Evolutionary conservation across 2,113 vertebrate genomes (phyloP).

Genomic region (Megalops atlanticus): DNA sequence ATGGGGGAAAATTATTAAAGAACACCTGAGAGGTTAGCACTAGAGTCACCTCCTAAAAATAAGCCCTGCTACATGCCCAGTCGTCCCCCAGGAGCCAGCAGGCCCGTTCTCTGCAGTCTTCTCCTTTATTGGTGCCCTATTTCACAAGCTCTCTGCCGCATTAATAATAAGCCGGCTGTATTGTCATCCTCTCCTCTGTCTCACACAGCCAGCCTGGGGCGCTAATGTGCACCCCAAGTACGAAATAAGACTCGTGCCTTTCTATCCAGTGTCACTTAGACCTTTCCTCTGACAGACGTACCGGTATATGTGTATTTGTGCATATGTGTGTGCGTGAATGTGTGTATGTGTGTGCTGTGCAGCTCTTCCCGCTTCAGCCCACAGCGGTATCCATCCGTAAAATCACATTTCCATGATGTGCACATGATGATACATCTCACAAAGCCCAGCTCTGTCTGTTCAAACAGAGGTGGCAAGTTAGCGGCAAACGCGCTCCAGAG

Average conservation of each 20-base stretch:
- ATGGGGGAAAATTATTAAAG: conserved; percentile 27
- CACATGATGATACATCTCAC: not conserved
- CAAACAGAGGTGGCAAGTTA: not conserved
- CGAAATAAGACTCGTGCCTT: not conserved
- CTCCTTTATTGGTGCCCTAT: conserved; percentile 63
- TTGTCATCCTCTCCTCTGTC: conserved; percentile 4
- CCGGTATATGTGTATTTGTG: not conserved
- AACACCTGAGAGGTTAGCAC: conserved; percentile 50
- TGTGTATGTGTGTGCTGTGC: not conserved
- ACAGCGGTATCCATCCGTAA: not conserved
- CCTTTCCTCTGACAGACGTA: not conserved
- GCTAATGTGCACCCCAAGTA: conserved; percentile 21
- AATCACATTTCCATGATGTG: not conserved
- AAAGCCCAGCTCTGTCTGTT: not conserved
- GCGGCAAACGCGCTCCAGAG: not conserved
- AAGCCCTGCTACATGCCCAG: conserved; percentile 48
- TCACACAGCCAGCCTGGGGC: conserved; percentile 16
- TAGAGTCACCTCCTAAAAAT: conserved; percentile 73
- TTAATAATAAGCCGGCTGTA: conserved; percentile 36
- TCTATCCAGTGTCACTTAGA: conserved; percentile 8
- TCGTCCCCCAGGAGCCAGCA: conserved; percentile 66
- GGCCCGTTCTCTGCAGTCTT: conserved; percentile 59
- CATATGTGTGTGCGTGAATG: too few relatives aligned
- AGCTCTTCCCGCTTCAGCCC: not conserved
- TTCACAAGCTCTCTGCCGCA: conserved; percentile 53